Base-by-base conservation (phyloP, 1,140 invertebrate genomes). In the Zaprionus taronus region DNA sequence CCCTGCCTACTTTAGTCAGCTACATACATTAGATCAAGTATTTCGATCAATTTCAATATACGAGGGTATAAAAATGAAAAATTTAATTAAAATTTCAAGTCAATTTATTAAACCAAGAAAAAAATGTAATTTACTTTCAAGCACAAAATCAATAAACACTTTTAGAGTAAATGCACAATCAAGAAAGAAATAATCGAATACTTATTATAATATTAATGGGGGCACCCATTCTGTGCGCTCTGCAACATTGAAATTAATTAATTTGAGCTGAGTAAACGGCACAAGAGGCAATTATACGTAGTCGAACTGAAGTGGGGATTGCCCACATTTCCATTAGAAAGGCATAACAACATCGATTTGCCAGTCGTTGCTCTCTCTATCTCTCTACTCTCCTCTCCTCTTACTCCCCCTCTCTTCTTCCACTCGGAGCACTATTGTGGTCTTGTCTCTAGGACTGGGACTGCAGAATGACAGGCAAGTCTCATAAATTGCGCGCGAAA, bases 321-420 rank as follows among this genome's bases (percentile, higher is more conserved):
- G 66, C 53, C 51, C 67, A 64, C 76, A 77, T 77, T 82, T 86
- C 71, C 79, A 79, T 82, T 82, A 80, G 62, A 71, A 80, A 74
- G 47, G 66, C 71, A 79, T 85, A 83, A 83, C 72, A 83, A 74
- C 82, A 77, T 77, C 63, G 77, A 85, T 79, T 75, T 71, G 63
- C 70, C 81, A 62, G 60, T 20, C 66, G 38, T n/a, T 64, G 22
- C 20, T 41, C 57, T 17, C n/a, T 7, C n/a, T 44, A 11, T 44
- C 9, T 9, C 41, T n/a, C 7, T 41, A 5, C 24, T 26, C 24
- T 5, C 4, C 15, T n/a, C 38, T 5, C 4, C 15, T 14, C 14
- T 14, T 14, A 5, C 5, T 44, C 38, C n/a, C 15, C 41, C n/a
- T n/a, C n/a, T 44, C n/a, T 17, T n/a, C 41, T 44, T 17, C 5